Percentiles rank a stretch among this genome's conserved stretches.
Evolutionary conservation across 2,113 vertebrate species (phyloP).

Genomic region (Odontophorus gujanensis): DNA sequence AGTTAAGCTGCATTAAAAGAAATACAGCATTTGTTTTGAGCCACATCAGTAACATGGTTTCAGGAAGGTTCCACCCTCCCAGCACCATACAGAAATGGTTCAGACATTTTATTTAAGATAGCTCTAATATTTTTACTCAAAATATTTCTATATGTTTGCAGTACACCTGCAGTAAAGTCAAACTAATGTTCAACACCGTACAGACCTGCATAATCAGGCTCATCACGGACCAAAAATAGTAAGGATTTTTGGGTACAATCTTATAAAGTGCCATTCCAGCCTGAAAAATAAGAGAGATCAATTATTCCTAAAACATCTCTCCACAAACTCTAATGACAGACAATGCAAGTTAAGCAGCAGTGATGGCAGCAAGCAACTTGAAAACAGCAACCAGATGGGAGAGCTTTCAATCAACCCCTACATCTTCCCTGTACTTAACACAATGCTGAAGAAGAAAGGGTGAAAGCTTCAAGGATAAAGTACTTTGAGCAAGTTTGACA

Average conservation of each 20-base stretch:
- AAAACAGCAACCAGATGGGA: not conserved
- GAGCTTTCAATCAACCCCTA: fast-evolving
- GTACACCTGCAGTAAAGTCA: not conserved
- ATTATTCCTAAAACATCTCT: not conserved
- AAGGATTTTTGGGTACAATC: conserved; percentile 98
- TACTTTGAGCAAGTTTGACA: not conserved
- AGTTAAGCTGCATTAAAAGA: not conserved
- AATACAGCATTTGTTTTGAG: not conserved
- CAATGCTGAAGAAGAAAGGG: not conserved
- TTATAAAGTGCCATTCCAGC: conserved; percentile 99
- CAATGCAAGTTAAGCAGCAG: not conserved
- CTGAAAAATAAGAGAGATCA: conserved; percentile 77
- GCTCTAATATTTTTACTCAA: not conserved
- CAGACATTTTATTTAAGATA: not conserved
- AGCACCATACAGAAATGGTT: not conserved
- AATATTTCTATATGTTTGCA: not conserved
- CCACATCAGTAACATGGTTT: not conserved
- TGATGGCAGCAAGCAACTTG: not conserved
- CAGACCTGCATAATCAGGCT: conserved; percentile 98
- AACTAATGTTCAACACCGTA: not conserved
- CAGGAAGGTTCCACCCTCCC: not conserved
- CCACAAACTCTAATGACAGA: not conserved
- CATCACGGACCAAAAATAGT: conserved; percentile 99
- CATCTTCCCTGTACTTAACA: not conserved
- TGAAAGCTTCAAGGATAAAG: not conserved